These are phyloP conservation scores for Rhinopithecus roxellana DNA, from an alignment of 2,113 vertebrate genomes.

Conservation along the genomic window DNA sequence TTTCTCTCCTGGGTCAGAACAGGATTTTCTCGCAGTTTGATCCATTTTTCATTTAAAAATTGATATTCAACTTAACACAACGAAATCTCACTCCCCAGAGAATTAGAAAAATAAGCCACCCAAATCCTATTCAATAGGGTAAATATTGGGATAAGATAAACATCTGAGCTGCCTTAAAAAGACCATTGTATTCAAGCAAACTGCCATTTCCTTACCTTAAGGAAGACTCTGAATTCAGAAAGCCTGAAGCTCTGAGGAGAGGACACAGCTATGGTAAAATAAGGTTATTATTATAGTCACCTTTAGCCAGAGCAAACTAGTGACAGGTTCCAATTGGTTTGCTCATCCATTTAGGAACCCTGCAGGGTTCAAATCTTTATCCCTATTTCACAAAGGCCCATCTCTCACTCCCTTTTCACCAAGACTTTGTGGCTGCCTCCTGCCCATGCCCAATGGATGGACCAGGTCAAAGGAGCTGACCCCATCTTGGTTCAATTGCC, in stretches of 20 bases:
- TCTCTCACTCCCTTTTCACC: background rate
- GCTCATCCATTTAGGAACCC: background rate
- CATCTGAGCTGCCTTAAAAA: constrained; percentile 68
- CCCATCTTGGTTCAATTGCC: background rate
- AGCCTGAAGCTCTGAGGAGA: background rate
- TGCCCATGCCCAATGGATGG: background rate
- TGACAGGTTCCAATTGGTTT: background rate
- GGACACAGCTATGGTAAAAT: background rate
- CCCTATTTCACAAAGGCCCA: background rate
- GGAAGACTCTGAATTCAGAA: constrained; percentile 46
- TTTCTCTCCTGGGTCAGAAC: background rate
- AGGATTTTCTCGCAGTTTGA: constrained; percentile 10
- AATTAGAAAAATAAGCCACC: constrained; percentile 67
- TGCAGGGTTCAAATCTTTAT: background rate
- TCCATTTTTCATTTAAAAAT: constrained; percentile 67
- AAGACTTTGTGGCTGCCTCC: background rate
- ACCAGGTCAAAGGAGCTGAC: background rate
- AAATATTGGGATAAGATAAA: constrained; percentile 80
- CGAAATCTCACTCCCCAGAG: constrained; percentile 61
- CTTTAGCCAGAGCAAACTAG: background rate
- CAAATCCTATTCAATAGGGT: constrained; percentile 69
- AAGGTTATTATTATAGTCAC: background rate
- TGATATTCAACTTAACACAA: constrained; percentile 56
- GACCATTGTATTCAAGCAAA: constrained; percentile 75
- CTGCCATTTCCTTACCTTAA: constrained; percentile 69